Percentiles rank a stretch among this genome's conserved stretches.
Conservation (phyloP, 1,140 invertebrate species). For the Dryas iulia region DNA sequence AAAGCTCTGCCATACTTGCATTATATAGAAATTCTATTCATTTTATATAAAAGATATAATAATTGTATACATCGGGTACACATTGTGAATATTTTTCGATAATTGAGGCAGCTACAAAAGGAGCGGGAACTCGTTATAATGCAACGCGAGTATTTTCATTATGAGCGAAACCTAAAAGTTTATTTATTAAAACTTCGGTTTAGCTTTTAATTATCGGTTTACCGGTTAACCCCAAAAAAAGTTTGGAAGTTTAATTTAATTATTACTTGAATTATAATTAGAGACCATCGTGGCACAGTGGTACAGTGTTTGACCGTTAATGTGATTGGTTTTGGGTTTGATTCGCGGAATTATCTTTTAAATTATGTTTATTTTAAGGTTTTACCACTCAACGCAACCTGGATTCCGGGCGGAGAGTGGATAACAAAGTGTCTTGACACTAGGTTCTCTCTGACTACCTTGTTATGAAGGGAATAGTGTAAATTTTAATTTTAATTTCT, state of each 20-base stretch:
- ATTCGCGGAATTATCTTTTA: too few relatives aligned
- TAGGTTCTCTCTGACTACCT: too few relatives aligned
- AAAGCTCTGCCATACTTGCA: background rate
- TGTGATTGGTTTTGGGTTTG: too few relatives aligned
- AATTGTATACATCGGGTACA: background rate
- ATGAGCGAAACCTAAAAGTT: background rate
- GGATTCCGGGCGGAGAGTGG: too few relatives aligned
- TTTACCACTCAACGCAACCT: too few relatives aligned
- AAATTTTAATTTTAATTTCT: too few relatives aligned
- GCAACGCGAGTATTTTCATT: background rate
- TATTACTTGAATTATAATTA: background rate
- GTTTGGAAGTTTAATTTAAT: background rate
- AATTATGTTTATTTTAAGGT: too few relatives aligned
- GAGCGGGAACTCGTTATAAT: background rate
- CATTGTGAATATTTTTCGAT: background rate
- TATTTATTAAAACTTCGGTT: background rate
- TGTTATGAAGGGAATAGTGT: too few relatives aligned
- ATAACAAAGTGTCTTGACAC: too few relatives aligned
- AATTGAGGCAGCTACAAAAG: background rate
- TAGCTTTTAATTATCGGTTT: background rate
- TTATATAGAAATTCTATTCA: background rate
- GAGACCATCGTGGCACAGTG: too few relatives aligned
- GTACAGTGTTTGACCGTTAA: too few relatives aligned
- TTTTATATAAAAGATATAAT: background rate
- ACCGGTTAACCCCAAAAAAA: background rate